phyloP scores from a whole-genome alignment of 2,113 vertebrate genomes.

The Aldabrachelys gigantea region DNA sequence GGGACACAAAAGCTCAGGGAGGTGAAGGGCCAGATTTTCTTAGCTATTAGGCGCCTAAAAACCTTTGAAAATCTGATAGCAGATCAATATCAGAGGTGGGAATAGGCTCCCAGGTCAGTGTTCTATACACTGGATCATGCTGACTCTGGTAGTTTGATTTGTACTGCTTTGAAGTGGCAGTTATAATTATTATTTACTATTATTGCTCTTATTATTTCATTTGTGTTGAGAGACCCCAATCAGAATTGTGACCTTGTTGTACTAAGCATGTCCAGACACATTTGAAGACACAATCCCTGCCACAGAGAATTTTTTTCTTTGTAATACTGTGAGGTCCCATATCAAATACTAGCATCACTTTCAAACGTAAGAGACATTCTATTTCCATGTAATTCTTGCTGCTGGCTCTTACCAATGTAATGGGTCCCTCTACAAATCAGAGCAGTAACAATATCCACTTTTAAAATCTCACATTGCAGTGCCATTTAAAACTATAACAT shows the following conservation, averaged over 20 bases:
- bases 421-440: background rate
- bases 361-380: background rate
- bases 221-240: background rate
- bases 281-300: background rate
- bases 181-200: background rate
- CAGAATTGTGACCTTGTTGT: background rate
- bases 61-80: conserved; percentile 38
- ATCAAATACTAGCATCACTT: background rate
- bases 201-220: conserved; percentile 16
- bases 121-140: conserved; percentile 3
- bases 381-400: background rate
- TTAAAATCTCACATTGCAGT: background rate
- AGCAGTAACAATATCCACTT: background rate
- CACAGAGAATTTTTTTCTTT: background rate
- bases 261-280: conserved; percentile 2
- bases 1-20: background rate
- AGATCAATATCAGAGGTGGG: background rate
- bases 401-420: background rate
- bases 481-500: background rate
- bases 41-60: background rate
- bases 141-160: conserved; percentile 23
- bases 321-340: background rate
- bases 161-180: conserved; percentile 26
- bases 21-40: background rate
- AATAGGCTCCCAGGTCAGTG: conserved; percentile 31